phyloP scores from a whole-genome alignment of 2,113 vertebrate genomes.

The Oreochromis tanganicae region DNA sequence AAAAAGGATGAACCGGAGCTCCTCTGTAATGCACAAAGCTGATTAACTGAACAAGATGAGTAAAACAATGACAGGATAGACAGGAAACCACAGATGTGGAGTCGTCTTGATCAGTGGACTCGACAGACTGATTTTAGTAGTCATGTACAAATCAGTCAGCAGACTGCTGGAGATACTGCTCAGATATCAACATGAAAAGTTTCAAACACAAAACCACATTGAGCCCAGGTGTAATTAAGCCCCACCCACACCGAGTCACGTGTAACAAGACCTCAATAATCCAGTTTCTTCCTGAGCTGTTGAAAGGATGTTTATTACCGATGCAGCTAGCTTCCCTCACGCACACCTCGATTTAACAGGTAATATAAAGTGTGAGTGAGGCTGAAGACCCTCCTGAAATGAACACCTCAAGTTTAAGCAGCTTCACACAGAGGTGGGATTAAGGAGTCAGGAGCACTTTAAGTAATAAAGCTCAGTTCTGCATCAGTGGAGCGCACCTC shows the following conservation, averaged over 20 bases:
- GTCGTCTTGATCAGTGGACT: background rate
- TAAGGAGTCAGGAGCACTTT: background rate
- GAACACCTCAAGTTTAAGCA: background rate
- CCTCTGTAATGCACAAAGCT: background rate
- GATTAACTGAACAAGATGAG: background rate
- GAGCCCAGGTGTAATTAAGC: background rate
- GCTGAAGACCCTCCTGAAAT: background rate
- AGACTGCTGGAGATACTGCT: background rate
- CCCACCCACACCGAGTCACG: background rate
- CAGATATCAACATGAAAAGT: background rate
- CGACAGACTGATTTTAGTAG: background rate
- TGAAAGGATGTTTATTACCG: background rate
- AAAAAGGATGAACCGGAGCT: background rate
- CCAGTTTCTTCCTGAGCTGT: background rate
- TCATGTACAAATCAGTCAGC: background rate
- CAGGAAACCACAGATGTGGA: background rate
- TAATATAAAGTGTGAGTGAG: background rate
- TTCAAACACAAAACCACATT: background rate
- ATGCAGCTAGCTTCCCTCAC: background rate
- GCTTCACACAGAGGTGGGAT: background rate
- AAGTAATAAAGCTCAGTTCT: conserved; percentile 10
- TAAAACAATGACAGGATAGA: background rate
- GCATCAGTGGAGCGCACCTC: background rate
- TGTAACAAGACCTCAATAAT: background rate
- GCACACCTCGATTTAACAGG: background rate